Conservation (phyloP, 1,140 invertebrate species). For the Panulirus ornatus region DNA sequence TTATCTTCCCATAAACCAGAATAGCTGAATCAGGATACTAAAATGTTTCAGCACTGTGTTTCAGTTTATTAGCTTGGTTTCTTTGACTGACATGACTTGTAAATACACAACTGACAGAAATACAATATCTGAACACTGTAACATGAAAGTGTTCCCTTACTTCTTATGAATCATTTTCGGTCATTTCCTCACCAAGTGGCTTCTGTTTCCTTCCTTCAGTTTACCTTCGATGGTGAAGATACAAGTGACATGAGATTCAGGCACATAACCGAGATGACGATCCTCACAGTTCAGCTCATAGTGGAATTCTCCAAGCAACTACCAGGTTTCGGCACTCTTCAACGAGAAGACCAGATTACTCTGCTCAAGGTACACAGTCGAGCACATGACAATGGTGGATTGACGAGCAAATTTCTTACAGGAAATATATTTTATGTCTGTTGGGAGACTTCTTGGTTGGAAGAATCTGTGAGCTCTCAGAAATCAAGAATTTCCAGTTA, state of each 20-base stretch:
- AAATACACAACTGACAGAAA: slow-evolving; percentile 60
- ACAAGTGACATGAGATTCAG: slow-evolving; percentile 82
- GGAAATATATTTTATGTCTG: slow-evolving; percentile 26
- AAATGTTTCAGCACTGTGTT: slow-evolving; percentile 26
- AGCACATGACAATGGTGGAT: slow-evolving; percentile 63
- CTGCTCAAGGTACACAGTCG: slow-evolving; percentile 88
- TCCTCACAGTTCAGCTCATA: slow-evolving; percentile 97
- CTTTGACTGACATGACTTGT: slow-evolving; percentile 61
- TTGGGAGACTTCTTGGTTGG: slow-evolving; percentile 63
- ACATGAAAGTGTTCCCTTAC: slow-evolving; percentile 68
- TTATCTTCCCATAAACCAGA: background rate
- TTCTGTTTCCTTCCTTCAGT: slow-evolving; percentile 73
- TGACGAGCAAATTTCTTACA: slow-evolving; percentile 51
- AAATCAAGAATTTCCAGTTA: background rate
- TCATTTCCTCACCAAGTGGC: slow-evolving; percentile 69
- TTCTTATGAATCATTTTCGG: slow-evolving; percentile 71
- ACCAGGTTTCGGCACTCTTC: slow-evolving; percentile 94
- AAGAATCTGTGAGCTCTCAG: background rate
- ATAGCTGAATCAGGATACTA: background rate
- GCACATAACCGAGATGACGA: slow-evolving; percentile 98
- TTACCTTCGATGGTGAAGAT: slow-evolving; percentile 72
- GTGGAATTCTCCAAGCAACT: slow-evolving; percentile 98
- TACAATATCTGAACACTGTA: slow-evolving; percentile 64
- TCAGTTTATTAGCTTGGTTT: slow-evolving; percentile 58
- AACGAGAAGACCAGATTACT: slow-evolving; percentile 97